Percentiles rank a stretch among this genome's conserved stretches.
phyloP scores from a whole-genome alignment of 2,888 invertebrate species.

The Coenonympha arcania region DNA sequence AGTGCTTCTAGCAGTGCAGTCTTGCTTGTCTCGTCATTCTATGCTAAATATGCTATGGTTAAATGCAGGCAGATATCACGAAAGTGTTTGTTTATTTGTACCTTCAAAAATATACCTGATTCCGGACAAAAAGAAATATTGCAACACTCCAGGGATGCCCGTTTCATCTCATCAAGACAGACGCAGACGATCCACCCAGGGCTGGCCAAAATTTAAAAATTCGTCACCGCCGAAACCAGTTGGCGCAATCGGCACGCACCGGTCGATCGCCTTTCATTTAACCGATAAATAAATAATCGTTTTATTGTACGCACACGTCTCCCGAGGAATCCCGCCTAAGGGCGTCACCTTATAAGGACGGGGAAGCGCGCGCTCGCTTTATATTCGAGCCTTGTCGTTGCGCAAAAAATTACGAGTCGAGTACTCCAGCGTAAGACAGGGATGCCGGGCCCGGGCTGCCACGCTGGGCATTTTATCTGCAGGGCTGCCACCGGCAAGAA shows the following conservation, averaged over 20 bases:
- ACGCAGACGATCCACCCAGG: not conserved
- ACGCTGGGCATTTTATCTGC: conserved; percentile 12
- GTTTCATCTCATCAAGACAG: not conserved
- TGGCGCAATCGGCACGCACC: conserved; percentile 28
- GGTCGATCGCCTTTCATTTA: conserved; percentile 39
- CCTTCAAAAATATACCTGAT: too few species aligned
- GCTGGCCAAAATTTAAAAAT: conserved; percentile 21
- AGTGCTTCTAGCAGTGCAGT: too few species aligned
- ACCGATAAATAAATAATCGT: conserved; percentile 63
- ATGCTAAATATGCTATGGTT: too few species aligned
- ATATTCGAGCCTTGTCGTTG: conserved; percentile 51
- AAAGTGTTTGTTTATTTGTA: too few species aligned
- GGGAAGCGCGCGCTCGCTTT: conserved; percentile 57
- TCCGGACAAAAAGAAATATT: too few species aligned
- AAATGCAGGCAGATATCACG: too few species aligned
- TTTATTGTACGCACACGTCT: conserved; percentile 62
- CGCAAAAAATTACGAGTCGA: conserved; percentile 67
- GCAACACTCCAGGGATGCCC: not conserved
- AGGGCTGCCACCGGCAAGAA: conserved; percentile 12
- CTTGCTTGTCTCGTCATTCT: too few species aligned
- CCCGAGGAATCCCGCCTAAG: conserved; percentile 62
- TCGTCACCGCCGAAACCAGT: conserved; percentile 13
- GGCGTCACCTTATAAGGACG: conserved; percentile 58
- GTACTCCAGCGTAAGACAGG: conserved; percentile 52
- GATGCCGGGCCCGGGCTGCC: conserved; percentile 16